Evolutionary conservation across 2,888 invertebrate genomes (phyloP).

Genomic region (Lithosia quadra): DNA sequence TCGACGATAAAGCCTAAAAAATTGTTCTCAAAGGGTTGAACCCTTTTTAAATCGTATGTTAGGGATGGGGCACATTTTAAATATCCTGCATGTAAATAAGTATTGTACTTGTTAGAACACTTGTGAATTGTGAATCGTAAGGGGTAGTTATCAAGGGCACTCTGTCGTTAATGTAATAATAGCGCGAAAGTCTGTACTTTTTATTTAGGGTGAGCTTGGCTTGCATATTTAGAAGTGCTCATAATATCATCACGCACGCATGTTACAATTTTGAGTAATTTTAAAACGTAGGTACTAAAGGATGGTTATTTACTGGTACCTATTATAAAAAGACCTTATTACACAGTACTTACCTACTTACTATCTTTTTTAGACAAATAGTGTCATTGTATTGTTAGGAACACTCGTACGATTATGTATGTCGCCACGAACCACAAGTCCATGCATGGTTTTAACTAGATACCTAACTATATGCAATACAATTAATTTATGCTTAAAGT

Average conservation of each 20-base stretch:
- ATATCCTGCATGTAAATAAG: slow-evolving; percentile 84
- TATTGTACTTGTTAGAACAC: slow-evolving; percentile 84
- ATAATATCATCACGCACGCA: slow-evolving; percentile 23
- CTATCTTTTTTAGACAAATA: not conserved
- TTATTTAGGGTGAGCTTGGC: slow-evolving; percentile 67
- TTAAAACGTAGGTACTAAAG: not conserved
- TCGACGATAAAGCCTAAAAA: slow-evolving; percentile 65
- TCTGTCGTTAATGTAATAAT: slow-evolving; percentile 82
- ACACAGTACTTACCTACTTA: no score
- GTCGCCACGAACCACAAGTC: not conserved
- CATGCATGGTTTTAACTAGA: not conserved
- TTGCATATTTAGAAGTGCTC: slow-evolving; percentile 54
- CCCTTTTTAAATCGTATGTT: slow-evolving; percentile 75
- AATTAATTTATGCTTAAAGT: not conserved
- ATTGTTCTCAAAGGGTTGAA: slow-evolving; percentile 82
- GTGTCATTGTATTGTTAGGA: not conserved
- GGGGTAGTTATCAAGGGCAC: slow-evolving; percentile 84
- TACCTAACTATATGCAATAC: slow-evolving; percentile 16
- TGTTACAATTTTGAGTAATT: not conserved
- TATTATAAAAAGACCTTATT: no score
- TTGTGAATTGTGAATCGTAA: slow-evolving; percentile 79
- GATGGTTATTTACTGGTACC: not conserved
- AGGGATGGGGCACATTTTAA: slow-evolving; percentile 83
- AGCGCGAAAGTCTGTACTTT: slow-evolving; percentile 74
- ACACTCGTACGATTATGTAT: not conserved